A percentile compares a stretch with the other conserved stretches of the same genome.
Evolutionary conservation across 2,113 vertebrate genomes (phyloP).

Genomic region (Lycaon pictus): DNA sequence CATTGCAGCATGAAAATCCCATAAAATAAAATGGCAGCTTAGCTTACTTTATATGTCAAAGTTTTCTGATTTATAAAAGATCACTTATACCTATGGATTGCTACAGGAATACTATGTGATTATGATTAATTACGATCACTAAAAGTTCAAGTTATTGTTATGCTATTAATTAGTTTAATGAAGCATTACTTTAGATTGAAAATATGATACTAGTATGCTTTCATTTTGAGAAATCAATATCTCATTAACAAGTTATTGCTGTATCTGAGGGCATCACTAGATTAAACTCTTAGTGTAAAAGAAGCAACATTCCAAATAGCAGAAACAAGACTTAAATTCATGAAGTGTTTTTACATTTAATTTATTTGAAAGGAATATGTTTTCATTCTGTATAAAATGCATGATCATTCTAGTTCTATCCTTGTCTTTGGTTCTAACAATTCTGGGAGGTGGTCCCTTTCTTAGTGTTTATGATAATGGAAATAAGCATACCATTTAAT

Average conservation of each 20-base stretch:
- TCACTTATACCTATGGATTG: background rate
- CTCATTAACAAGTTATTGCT: conserved; percentile 82
- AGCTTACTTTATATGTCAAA: conserved; percentile 20
- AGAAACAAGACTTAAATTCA: background rate
- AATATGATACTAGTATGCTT: conserved; percentile 80
- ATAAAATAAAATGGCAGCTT: background rate
- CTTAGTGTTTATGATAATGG: background rate
- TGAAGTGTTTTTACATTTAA: conserved; percentile 13
- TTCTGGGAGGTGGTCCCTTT: background rate
- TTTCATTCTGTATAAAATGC: background rate
- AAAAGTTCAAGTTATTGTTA: conserved; percentile 52
- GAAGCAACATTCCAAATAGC: background rate
- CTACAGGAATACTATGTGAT: background rate
- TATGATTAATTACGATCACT: conserved; percentile 61
- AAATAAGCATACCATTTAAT: background rate
- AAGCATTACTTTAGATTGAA: conserved; percentile 79
- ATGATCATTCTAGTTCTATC: background rate
- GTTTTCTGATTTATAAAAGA: background rate
- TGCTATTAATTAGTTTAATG: conserved; percentile 85
- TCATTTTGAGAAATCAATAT: conserved; percentile 85
- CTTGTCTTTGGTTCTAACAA: background rate
- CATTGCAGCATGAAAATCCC: too few relatives aligned
- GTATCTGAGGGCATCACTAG: conserved; percentile 52
- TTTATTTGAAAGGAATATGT: background rate
- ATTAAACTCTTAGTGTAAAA: conserved; percentile 64